These are phyloP conservation scores for Drosophila ustulata DNA, from an alignment of 2,888 invertebrate genomes.

Conservation along the genomic window DNA sequence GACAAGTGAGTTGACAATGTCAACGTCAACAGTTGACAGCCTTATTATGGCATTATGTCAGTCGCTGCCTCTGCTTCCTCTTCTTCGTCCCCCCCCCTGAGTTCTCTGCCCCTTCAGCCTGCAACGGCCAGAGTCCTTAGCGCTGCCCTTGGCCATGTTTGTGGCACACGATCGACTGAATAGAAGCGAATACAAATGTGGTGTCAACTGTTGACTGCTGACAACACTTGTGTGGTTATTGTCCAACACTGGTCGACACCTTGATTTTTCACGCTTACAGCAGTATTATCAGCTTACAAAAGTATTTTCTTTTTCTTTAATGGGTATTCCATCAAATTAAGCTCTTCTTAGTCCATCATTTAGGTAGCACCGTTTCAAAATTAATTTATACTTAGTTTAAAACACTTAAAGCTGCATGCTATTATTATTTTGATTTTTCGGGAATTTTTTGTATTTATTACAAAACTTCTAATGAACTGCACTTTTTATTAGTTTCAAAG, in stretches of 20 bases:
- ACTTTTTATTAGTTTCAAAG: no score
- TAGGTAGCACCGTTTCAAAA: no score
- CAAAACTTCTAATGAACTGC: no score
- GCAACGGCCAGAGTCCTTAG: background rate
- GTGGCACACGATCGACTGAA: background rate
- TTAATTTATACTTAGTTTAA: no score
- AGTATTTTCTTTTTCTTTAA: no score
- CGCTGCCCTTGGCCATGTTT: conserved; percentile 5
- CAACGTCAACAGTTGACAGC: conserved; percentile 84
- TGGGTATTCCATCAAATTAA: no score
- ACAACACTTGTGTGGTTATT: conserved; percentile 24
- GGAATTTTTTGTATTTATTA: no score
- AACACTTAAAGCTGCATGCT: no score
- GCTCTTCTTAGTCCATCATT: no score
- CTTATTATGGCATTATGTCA: conserved; percentile 79
- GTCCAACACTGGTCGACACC: conserved; percentile 17
- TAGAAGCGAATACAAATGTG: conserved; percentile 15
- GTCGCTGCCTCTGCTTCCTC: conserved; percentile 29
- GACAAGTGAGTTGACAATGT: conserved; percentile 85
- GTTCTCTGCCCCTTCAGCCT: background rate
- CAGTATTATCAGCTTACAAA: background rate
- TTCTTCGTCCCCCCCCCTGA: background rate
- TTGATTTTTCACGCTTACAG: background rate
- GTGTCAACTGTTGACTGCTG: conserved; percentile 23
- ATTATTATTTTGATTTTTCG: no score